Conservation (phyloP, 2,888 invertebrate genomes). For the Epinotia demarniana region DNA sequence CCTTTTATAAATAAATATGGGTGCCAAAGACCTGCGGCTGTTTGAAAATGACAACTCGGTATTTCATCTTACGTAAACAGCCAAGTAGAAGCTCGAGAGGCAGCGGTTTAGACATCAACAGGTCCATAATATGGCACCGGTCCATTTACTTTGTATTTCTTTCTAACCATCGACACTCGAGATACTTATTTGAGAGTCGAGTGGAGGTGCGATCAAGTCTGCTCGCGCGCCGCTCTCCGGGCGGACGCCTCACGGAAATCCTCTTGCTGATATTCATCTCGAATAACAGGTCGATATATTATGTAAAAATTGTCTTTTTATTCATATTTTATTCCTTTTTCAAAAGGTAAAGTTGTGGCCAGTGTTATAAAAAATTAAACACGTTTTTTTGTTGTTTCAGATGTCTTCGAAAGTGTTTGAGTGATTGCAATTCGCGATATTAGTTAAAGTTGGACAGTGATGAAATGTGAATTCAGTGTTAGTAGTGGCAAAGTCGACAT, state of each 20-base stretch:
- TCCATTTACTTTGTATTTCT: slow-evolving; percentile 71
- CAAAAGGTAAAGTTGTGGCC: slow-evolving; percentile 3
- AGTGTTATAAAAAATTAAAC: slow-evolving; percentile 16
- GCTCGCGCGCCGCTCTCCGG: slow-evolving; percentile 67
- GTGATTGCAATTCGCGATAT: slow-evolving; percentile 63
- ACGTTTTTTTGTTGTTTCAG: slow-evolving; percentile 76
- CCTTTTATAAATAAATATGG: slow-evolving; percentile 45
- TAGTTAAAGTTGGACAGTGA: slow-evolving; percentile 57
- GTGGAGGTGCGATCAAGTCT: slow-evolving; percentile 60
- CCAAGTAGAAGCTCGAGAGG: slow-evolving; percentile 56
- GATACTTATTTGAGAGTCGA: slow-evolving; percentile 63
- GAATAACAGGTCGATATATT: slow-evolving; percentile 17
- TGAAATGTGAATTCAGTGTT: slow-evolving; percentile 81
- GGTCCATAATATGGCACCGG: slow-evolving; percentile 55
- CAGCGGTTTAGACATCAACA: slow-evolving; percentile 71
- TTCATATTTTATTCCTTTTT: slow-evolving; percentile 34
- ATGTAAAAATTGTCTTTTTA: slow-evolving; percentile 26
- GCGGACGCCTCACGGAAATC: slow-evolving; percentile 65
- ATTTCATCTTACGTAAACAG: slow-evolving; percentile 60
- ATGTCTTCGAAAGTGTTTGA: slow-evolving; percentile 75
- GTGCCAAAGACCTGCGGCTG: slow-evolving; percentile 57
- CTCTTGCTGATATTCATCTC: slow-evolving; percentile 25
- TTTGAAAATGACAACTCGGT: slow-evolving; percentile 56
- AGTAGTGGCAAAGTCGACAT: slow-evolving; percentile 72
- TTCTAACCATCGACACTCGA: slow-evolving; percentile 73